Evolutionary conservation across 2,113 vertebrate species (phyloP), one percentile per base, ranked within the genome.

Genomic region (Poicephalus gulielmi): DNA sequence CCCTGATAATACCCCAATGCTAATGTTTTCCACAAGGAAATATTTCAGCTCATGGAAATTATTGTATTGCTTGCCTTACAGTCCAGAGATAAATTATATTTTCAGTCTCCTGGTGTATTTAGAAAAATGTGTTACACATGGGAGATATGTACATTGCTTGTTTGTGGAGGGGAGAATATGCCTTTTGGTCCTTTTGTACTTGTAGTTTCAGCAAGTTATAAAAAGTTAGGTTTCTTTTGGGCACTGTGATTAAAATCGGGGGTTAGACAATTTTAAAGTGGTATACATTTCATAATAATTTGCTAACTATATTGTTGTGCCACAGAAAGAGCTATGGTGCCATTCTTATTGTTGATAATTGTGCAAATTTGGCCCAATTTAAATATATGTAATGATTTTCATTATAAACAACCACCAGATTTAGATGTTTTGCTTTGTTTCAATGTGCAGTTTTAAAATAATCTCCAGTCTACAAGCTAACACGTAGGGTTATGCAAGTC

Each of bases 401-500:
- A 43, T 64, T 46, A 30, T 31, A 59, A 90, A 68, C 22, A 63
- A 24, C 33, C 13, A 13, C 35, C 11, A 82, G 4, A 28, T 64
- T 55, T 9, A 23, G 12, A 28, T 50, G 9, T 0, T 5, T 28
- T 74, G 41, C 30, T 80, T 71, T 69, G 16, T 75, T 86, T 67
- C 43, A 28, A 2, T 31, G n/a, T 2, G 3, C 13, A 23, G 13
- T 93, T 85, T 73, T 37, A 50, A 66, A 76, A 73, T 22, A 73
- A 39, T 13, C 49, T 73, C 4, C 17, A 49, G 13, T 35, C 31
- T 81, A 30, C 68, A 77, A 30, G 16, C 17, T 13, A 57, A 5
- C 4, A 33, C 13, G 66, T 55, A 47, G 13, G 7, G 43, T 6
- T 37, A 17, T 30, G 20, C 0, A 0, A 8, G 14, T 62, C 7